Evolutionary conservation across 1,140 invertebrate species (phyloP), one percentile per base, ranked within the genome.

Genomic region (Aphis gossypii): DNA sequence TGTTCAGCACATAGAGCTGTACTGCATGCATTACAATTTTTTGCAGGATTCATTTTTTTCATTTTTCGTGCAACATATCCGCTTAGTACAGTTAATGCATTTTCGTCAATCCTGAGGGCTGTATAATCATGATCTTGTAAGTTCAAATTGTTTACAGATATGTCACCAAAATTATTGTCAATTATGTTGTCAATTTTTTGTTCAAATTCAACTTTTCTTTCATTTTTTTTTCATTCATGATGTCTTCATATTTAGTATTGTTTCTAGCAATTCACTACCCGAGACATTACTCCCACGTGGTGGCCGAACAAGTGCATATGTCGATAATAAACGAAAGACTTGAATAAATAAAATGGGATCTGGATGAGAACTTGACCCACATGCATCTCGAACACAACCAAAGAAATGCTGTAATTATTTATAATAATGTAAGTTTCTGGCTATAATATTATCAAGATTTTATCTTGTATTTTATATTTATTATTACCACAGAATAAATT

Each of bases 61-160:
- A 87, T 87, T 25, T 48, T 48, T 46, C 84, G 21, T 87, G 30
- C 38, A 20, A 87, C 84, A 48, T 87, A 87, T 25, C 44, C 84
- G 23, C 25, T 25, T 25, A 87, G 9, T 44, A 86, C 84, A 30
- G 84, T 86, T 25, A 86, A 11, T 44, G 84, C 21, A 86, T 86
- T 86, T 86, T 86, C 84, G 11, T 86, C 30, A 30, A 86, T 86
- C 7, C 41, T 20, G 9, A 86, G 84, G 2, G 84, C 84, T 23
- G 84, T 44, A 41, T 86, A 46, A 44, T 46, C 44, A 86, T 86
- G 84, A 86, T 86, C 84, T 35, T 51, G 60, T 76, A 76, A 76
- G 1, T 76, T 76, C 68, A 35, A 76, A 30, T 76, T 30, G 30
- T 76, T 76, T 14, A 76, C 30, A n/a, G 68, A 35, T n/a, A 76